Evolutionary conservation across 2,888 invertebrate species (phyloP), one percentile per base, ranked within the genome.

Genomic region (Nycteola revayana): DNA sequence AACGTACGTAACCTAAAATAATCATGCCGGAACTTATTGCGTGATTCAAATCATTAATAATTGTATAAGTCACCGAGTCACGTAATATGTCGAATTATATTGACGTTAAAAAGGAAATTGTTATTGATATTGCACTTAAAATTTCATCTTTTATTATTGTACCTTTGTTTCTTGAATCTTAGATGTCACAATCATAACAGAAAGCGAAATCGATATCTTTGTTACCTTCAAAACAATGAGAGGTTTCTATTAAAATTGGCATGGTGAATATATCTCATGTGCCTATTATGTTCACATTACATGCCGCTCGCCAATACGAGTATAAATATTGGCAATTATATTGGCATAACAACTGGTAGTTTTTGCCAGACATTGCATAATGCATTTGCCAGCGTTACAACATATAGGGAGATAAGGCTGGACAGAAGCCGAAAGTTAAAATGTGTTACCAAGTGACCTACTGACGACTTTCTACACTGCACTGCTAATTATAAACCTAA

Each of bases 321-420:
- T n/a, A 30, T 31, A 28, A 21, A 30, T 56, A 49, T 57, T 57
- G 56, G 37, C 38, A 36, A 28, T 49, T 54, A 33, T 40, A 52
- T 60, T 61, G 57, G 64, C 63, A 60, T 61, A 63, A 61, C 51
- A 53, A 62, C 58, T 60, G 67, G 65, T 60, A 67, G 56, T 73
- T 75, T 74, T 69, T 68, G 77, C 69, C 70, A 74, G 62, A 35
- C 40, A 55, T 84, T 85, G 67, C 73, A 64, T 59, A 80, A 84
- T 58, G 54, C 54, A 42, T 74, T 14, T 14, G 14, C 72, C 67
- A 73, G 69, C n/a, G n/a, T 75, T 79, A 75, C 75, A 78, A 69
- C 75, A 78, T 63, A 59, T 17, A 60, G 51, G 60, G 69, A 71
- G 74, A 70, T 72, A 68, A 8, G 9, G 25, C 43, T 33, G 30